Percentiles rank a stretch among this genome's conserved stretches.
Evolutionary conservation across 2,888 invertebrate genomes (phyloP).

Genomic region (Hypolimnas misippus): DNA sequence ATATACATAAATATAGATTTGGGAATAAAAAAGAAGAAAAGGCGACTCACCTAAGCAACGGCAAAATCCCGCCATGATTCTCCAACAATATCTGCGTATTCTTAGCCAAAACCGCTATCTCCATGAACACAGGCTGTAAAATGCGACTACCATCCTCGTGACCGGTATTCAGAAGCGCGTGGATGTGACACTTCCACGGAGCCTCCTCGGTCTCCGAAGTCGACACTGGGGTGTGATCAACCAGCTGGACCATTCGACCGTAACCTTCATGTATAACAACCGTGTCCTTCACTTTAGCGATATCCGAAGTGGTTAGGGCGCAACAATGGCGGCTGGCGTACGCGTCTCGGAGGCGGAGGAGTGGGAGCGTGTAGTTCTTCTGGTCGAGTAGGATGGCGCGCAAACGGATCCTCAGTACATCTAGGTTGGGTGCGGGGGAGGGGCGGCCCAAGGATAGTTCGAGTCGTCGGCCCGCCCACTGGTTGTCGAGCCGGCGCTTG

Average conservation of each 20-base stretch:
- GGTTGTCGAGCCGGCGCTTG: constrained; percentile 88
- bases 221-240: constrained; percentile 66
- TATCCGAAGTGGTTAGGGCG: constrained; percentile 88
- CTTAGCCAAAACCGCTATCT: constrained; percentile 86
- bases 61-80: constrained; percentile 90
- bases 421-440: constrained; percentile 85
- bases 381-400: constrained; percentile 90
- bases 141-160: constrained; percentile 76
- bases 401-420: constrained; percentile 87
- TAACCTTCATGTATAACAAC: constrained; percentile 77
- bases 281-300: constrained; percentile 90
- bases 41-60: constrained; percentile 90
- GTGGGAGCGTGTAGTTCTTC: constrained; percentile 88
- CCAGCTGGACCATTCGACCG: constrained; percentile 72
- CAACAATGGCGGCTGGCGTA: constrained; percentile 92
- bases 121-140: constrained; percentile 87
- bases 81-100: constrained; percentile 88
- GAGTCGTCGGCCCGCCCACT: constrained; percentile 88
- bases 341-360: constrained; percentile 92
- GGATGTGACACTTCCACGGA: constrained; percentile 82
- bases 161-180: constrained; percentile 61
- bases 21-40: too few relatives aligned
- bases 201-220: constrained; percentile 72
- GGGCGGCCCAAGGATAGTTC: constrained; percentile 87
- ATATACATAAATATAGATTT: too few relatives aligned